Evolutionary conservation across 2,113 vertebrate species (phyloP), one percentile per base, ranked within the genome.

Genomic region (Irena cyanogastra): DNA sequence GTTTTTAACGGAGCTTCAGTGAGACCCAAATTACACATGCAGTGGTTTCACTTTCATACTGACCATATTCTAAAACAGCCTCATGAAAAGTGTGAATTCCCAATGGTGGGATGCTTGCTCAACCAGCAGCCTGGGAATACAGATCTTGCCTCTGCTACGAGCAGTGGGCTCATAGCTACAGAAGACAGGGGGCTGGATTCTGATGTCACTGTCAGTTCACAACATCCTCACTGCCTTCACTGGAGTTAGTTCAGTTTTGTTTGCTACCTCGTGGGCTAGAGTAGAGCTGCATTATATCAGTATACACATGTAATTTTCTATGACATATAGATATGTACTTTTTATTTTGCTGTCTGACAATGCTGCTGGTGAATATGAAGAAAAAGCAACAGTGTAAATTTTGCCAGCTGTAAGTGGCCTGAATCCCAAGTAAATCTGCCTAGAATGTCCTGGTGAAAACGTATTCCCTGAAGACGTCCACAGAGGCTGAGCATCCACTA

Each of bases 351-450:
- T 83, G 22, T 35, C 63, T 76, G 78, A 90, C 57, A 76, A 8
- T 76, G 16, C 60, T 94, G 54, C n/a, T 42, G 21, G 56, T 16
- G 79, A 78, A 85, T 64, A 81, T 2, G 13, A 45, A 74, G 33
- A n/a, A 87, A 90, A 80, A 93, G 26, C 47, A 84, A 69, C 33
- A 52, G 26, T 50, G 33, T 37, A 81, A 79, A 70, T 87, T 91
- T 80, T 89, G 7, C 44, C 68, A 45, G n/a, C 27, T 83, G 3
- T 41, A 72, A 92, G 57, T 37, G 60, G 21, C 44, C 90, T 85
- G 83, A 95, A 82, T 93, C 83, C 52, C 83, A 87, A 81, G 69
- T 57, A 95, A 96, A 94, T 90, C 90, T 93, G 75, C 52, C 71
- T 41, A 39, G 81, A 87, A 92, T 56, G 44, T 65, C 59, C 54